A percentile compares a stretch with the other conserved stretches of the same genome.
Conservation (phyloP, 2,113 vertebrate genomes). For the Equus przewalskii region DNA sequence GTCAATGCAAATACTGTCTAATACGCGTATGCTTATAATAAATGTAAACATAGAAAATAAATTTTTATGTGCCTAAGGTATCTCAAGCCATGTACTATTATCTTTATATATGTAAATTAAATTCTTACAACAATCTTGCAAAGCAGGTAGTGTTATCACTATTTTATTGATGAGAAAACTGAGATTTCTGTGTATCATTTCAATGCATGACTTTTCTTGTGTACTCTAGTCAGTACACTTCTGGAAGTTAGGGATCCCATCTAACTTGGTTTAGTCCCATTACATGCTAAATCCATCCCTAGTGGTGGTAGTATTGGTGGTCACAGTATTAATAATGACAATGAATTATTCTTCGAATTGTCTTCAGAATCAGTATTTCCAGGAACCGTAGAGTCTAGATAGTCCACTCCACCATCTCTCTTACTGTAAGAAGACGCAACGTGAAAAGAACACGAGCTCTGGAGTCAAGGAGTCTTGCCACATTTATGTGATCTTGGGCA, state of each 20-base stretch:
- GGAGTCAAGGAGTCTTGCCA: neutral
- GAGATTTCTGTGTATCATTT: neutral
- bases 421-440: neutral
- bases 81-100: neutral
- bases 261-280: neutral
- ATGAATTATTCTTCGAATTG: slow-evolving; percentile 14
- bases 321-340: neutral
- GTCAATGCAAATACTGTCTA: neutral
- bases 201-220: neutral
- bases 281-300: neutral
- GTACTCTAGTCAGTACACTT: neutral
- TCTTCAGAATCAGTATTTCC: neutral
- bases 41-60: slow-evolving; percentile 43
- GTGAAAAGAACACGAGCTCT: neutral
- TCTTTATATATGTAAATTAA: neutral
- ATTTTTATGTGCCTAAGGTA: neutral
- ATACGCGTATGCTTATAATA: neutral
- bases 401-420: neutral
- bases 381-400: neutral
- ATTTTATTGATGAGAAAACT: slow-evolving; percentile 8
- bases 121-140: neutral
- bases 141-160: neutral
- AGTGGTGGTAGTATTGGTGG: neutral
- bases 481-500: neutral
- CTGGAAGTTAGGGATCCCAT: neutral